Evolutionary conservation across 2,113 vertebrate genomes (phyloP), one percentile per base, ranked within the genome.

Genomic region (Ovibos moschatus): DNA sequence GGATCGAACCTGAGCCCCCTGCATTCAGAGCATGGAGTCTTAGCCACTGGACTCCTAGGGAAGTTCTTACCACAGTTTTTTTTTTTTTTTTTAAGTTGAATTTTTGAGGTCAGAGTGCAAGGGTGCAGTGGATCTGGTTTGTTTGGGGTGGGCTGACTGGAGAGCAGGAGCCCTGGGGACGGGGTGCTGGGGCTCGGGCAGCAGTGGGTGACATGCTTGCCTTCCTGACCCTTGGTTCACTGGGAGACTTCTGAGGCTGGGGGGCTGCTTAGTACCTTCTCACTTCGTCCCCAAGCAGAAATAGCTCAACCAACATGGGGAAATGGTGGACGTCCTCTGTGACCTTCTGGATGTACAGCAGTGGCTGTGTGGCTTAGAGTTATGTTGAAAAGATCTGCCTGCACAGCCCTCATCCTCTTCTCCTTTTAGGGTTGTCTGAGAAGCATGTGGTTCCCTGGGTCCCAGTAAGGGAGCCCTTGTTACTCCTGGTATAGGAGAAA

Each of bases 291-390:
- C 33, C 27, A 67, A 14, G n/a, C n/a, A 83, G 25, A 67, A 62
- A 4, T 27, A 27, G 30, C 14, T 16, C 50, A 28, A 13, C 71
- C 23, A 28, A 6, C n/a, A 36, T 0, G 1, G 15, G 45, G 28
- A 40, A 19, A 36, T 36, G 67, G 89, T 0, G 0, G 40, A 11
- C 0, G 1, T 25, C 3, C n/a, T 19, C 43, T 4, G 2, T 2
- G 14, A 43, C 47, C 57, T 78, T 89, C n/a, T 17, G 10, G 87
- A 33, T 0, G 0, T 6, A 4, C 11, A 33, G 45, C 51, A 17
- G 43, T 28, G 76, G 36, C 55, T 2, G 1, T 23, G 7, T 27
- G 27, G 6, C n/a, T 58, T 57, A 3, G 1, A 9, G 12, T 74
- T 16, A 12, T 4, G 6, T 28, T 16, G 91, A 27, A 36, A 43